Evolutionary conservation across 2,888 invertebrate genomes (phyloP).

Genomic region (Apoderus coryli): DNA sequence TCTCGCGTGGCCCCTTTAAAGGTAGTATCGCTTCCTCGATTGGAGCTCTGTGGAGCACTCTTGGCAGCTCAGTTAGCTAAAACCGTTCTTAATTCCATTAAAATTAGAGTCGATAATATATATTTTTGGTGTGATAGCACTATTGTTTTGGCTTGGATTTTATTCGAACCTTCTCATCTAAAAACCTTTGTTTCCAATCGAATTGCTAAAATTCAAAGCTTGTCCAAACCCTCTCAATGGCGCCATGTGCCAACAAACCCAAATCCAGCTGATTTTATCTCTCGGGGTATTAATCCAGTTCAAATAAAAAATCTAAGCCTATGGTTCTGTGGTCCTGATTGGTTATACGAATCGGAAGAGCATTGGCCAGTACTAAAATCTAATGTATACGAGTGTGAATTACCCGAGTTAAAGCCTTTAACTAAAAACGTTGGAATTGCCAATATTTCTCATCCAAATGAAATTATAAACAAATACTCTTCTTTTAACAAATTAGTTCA

Average conservation of each 20-base stretch:
- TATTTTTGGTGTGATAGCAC: slow-evolving; percentile 11
- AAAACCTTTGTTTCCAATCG: slow-evolving; percentile 12
- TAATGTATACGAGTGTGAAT: too few species aligned
- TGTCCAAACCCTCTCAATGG: slow-evolving; percentile 7
- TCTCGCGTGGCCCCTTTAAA: slow-evolving; percentile 16
- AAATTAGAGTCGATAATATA: neutral
- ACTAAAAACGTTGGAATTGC: too few species aligned
- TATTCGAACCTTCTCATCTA: slow-evolving; percentile 5
- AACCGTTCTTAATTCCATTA: too few species aligned
- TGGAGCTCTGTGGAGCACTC: slow-evolving; percentile 13
- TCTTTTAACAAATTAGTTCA: too few species aligned
- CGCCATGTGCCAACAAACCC: too few species aligned
- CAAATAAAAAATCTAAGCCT: neutral
- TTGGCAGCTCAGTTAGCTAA: slow-evolving; percentile 2
- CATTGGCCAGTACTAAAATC: slow-evolving; percentile 6
- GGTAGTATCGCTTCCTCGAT: slow-evolving; percentile 10
- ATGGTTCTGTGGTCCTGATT: slow-evolving; percentile 4
- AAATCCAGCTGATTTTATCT: slow-evolving; percentile 7
- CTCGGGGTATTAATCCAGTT: slow-evolving; percentile 4
- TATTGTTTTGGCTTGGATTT: slow-evolving; percentile 13
- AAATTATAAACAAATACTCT: too few species aligned
- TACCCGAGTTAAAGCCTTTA: too few species aligned
- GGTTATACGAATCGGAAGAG: slow-evolving; percentile 3
- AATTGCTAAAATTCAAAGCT: slow-evolving; percentile 11
- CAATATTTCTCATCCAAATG: too few species aligned